Evolutionary conservation across 2,888 invertebrate genomes (phyloP).

Genomic region (Sceliomorpha sp.): DNA sequence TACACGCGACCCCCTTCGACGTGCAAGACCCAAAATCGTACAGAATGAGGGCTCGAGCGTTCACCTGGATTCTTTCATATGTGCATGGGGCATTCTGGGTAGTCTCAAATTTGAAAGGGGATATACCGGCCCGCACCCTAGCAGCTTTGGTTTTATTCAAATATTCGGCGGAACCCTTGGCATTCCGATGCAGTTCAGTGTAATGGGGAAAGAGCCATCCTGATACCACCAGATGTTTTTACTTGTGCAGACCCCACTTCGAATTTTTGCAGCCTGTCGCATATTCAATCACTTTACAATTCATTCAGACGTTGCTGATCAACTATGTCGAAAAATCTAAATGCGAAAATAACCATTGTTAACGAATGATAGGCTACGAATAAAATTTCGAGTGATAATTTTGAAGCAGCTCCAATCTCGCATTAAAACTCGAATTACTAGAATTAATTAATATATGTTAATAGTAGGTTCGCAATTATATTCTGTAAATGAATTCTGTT

Average conservation of each 20-base stretch:
- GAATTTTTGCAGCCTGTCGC: constrained; percentile 61
- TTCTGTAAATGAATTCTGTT: too few relatives aligned
- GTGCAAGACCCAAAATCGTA: constrained; percentile 46
- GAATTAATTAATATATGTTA: too few relatives aligned
- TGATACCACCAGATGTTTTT: constrained; percentile 69
- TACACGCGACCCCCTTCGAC: constrained; percentile 22
- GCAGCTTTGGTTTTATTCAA: constrained; percentile 71
- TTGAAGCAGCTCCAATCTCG: too few relatives aligned
- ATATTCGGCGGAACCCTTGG: constrained; percentile 59
- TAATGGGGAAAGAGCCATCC: constrained; percentile 48
- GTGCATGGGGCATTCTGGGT: constrained; percentile 44
- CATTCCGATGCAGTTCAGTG: constrained; percentile 66
- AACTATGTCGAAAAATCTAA: too few relatives aligned
- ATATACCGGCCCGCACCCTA: constrained; percentile 51
- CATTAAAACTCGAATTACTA: too few relatives aligned
- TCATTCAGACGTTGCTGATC: too few relatives aligned
- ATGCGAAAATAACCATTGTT: too few relatives aligned
- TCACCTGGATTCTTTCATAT: constrained; percentile 56
- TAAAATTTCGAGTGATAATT: too few relatives aligned
- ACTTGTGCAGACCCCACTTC: constrained; percentile 43
- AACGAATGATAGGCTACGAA: too few relatives aligned
- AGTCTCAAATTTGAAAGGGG: constrained; percentile 59
- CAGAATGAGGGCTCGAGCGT: constrained; percentile 41
- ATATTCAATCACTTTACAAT: constrained; percentile 1
- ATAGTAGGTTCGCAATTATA: too few relatives aligned